phyloP scores from a whole-genome alignment of 1,140 invertebrate genomes.

The Oppia nitens region DNA sequence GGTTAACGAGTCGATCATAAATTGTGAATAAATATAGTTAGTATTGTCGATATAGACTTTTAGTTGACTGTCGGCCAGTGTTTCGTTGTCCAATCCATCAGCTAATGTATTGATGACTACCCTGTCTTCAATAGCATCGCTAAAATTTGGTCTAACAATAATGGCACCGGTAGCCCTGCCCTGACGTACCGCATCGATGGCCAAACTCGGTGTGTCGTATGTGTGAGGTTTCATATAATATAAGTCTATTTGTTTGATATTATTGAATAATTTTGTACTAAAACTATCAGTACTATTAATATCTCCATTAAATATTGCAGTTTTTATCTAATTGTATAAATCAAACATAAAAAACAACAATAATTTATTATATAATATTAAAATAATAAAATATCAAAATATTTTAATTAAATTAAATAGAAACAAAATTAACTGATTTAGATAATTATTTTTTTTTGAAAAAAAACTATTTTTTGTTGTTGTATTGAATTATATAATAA shows the following conservation, averaged over 20 bases:
- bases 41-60: conserved; percentile 25
- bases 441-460: no score
- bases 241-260: not conserved
- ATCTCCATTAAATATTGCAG: conserved; percentile 7
- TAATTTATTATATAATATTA: no score
- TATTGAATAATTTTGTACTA: no score
- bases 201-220: conserved; percentile 2
- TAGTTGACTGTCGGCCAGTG: conserved; percentile 22
- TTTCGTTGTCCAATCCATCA: no score
- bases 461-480: no score
- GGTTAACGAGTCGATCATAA: conserved; percentile 15
- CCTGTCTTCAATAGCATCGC: conserved; percentile 4
- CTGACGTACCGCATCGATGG: conserved; percentile 9
- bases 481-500: no score
- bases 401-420: no score
- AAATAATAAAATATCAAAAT: no score
- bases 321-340: not conserved
- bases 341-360: not conserved
- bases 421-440: no score
- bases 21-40: conserved; percentile 21
- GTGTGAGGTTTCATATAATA: not conserved
- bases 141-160: conserved; percentile 12
- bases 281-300: not conserved
- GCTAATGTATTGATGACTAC: no score
- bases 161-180: conserved; percentile 17